phyloP scores from a whole-genome alignment of 2,888 invertebrate genomes.

The Cosmia pyralina region DNA sequence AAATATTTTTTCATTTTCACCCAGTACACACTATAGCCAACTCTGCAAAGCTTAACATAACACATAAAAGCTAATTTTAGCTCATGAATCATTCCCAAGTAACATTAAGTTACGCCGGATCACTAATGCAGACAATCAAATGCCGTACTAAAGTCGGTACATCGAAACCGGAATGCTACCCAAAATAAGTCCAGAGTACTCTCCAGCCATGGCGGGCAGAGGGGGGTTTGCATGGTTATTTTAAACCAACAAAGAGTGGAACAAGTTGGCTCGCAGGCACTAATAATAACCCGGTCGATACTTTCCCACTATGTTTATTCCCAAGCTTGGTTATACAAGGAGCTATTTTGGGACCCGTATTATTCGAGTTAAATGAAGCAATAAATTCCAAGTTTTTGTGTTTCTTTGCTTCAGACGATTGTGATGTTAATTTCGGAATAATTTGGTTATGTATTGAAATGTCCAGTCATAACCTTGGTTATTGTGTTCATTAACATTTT shows the following conservation, averaged over 20 bases:
- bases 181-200: conserved; percentile 66
- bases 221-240: conserved; percentile 76
- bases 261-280: conserved; percentile 75
- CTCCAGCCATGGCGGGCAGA: conserved; percentile 68
- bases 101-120: conserved; percentile 53
- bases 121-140: conserved; percentile 60
- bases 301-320: conserved; percentile 82
- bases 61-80: conserved; percentile 22
- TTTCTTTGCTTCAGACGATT: conserved; percentile 21
- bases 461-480: conserved; percentile 31
- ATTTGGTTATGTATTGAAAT: conserved; percentile 22
- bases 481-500: conserved; percentile 26
- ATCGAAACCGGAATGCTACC: conserved; percentile 57
- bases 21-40: neutral
- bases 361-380: conserved; percentile 69
- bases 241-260: conserved; percentile 81
- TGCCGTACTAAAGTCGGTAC: conserved; percentile 57
- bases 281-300: conserved; percentile 82
- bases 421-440: conserved; percentile 32
- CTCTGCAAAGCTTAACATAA: conserved; percentile 4
- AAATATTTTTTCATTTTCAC: neutral
- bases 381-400: conserved; percentile 45
- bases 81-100: conserved; percentile 40
- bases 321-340: conserved; percentile 80
- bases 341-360: conserved; percentile 78